Percentiles rank a stretch among this genome's conserved stretches.
These are phyloP conservation scores for Telenomus remus DNA, from an alignment of 1,140 invertebrate species.

Conservation along the genomic window DNA sequence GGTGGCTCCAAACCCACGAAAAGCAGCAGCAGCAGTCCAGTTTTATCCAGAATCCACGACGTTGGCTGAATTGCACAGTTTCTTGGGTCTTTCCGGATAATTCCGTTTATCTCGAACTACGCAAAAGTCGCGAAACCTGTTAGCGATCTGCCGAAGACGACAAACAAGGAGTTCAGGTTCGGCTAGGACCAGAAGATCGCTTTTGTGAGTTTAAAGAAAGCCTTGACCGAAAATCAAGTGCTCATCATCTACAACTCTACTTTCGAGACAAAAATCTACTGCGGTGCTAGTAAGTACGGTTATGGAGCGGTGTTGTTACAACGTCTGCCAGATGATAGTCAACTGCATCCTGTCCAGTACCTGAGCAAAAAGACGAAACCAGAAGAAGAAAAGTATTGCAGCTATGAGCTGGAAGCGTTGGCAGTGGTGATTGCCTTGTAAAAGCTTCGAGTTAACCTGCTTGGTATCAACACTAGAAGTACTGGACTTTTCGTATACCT, in stretches of 20 bases:
- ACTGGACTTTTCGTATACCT: too few relatives aligned
- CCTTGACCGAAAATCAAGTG: background rate
- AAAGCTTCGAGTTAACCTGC: background rate
- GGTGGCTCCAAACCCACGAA: background rate
- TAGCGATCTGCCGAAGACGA: background rate
- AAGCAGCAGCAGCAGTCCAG: background rate
- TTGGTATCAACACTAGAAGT: conserved; percentile 3
- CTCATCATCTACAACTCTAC: conserved; percentile 4
- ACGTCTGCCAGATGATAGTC: background rate
- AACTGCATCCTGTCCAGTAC: conserved; percentile 7
- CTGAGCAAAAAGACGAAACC: conserved; percentile 10
- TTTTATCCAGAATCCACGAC: conserved; percentile 6
- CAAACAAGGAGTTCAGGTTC: background rate
- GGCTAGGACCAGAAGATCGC: background rate
- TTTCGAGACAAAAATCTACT: conserved; percentile 2
- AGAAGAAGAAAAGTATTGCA: conserved; percentile 5
- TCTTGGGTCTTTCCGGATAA: background rate
- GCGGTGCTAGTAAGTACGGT: background rate
- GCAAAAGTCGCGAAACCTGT: conserved; percentile 8
- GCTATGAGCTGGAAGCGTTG: conserved; percentile 4
- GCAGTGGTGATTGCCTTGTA: background rate
- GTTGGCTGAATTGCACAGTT: conserved; percentile 7
- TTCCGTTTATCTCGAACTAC: conserved; percentile 12
- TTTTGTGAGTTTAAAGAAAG: background rate
- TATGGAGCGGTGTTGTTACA: conserved; percentile 7